Evolutionary conservation across 2,797 vertebrate genomes (phyloP).

Genomic region (Lindbergichthys nudifrons): DNA sequence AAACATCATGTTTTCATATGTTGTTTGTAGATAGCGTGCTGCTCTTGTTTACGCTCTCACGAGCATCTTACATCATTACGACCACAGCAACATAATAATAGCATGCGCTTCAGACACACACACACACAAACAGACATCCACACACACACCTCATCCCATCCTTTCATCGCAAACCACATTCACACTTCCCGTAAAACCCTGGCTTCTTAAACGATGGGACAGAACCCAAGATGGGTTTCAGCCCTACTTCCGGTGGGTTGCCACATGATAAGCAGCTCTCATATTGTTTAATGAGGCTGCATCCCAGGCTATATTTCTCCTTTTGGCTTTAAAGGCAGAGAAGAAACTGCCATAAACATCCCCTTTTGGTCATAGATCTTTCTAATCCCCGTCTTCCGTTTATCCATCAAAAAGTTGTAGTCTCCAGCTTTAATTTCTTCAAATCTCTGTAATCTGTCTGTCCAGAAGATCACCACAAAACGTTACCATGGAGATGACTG

Average conservation of each 20-base stretch:
- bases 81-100: constrained; percentile 82
- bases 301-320: constrained; percentile 59
- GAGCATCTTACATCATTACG: constrained; percentile 78
- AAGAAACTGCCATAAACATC: constrained; percentile 58
- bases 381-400: constrained; percentile 37
- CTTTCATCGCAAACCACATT: constrained; percentile 78
- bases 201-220: constrained; percentile 72
- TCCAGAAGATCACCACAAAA: constrained; percentile 42
- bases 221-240: constrained; percentile 68
- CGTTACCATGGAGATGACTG: constrained; percentile 34
- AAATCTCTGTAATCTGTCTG: constrained; percentile 53
- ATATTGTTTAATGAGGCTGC: constrained; percentile 73
- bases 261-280: constrained; percentile 78
- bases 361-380: constrained; percentile 57
- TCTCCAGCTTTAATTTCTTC: constrained; percentile 53
- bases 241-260: constrained; percentile 68
- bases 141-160: constrained; percentile 70
- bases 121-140: constrained; percentile 24
- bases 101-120: constrained; percentile 61
- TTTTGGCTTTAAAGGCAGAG: constrained; percentile 64
- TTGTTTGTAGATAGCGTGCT: constrained; percentile 76
- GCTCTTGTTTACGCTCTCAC: constrained; percentile 79
- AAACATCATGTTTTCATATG: constrained; percentile 65
- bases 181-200: constrained; percentile 80
- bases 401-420: constrained; percentile 55